These are phyloP conservation scores for Lobophora halterata DNA, from an alignment of 2,888 invertebrate genomes.

Conservation along the genomic window DNA sequence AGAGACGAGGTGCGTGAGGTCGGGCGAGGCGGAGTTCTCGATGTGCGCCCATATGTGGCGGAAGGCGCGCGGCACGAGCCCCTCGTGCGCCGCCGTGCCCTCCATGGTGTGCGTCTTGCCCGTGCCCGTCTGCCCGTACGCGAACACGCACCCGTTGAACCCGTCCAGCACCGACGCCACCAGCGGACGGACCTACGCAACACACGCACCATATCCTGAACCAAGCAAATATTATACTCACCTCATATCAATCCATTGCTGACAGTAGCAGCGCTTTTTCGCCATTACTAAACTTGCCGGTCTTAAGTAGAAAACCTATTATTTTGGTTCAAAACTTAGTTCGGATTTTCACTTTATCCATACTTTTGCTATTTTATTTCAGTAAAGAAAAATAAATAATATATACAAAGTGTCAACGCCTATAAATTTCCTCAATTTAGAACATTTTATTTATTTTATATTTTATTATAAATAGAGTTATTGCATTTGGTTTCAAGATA, in stretches of 20 bases:
- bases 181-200: constrained; percentile 86
- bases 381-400: too few relatives aligned
- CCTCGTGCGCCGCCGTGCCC: constrained; percentile 85
- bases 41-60: constrained; percentile 99
- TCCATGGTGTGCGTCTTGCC: constrained; percentile 91
- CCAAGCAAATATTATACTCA: too few relatives aligned
- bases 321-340: too few relatives aligned
- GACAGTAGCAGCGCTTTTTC: too few relatives aligned
- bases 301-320: too few relatives aligned
- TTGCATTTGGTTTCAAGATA: constrained; percentile 4
- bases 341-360: too few relatives aligned
- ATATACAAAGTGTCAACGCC: too few relatives aligned
- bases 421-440: constrained; percentile 6
- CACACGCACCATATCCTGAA: neutral
- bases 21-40: constrained; percentile 88
- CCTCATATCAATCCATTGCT: too few relatives aligned
- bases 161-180: constrained; percentile 98
- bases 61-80: constrained; percentile 97
- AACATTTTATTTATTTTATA: too few relatives aligned
- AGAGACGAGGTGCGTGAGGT: constrained; percentile 96
- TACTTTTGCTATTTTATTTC: too few relatives aligned
- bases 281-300: too few relatives aligned
- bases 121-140: constrained; percentile 99
- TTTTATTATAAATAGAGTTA: neutral
- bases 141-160: constrained; percentile 99